Conservation (phyloP, 2,113 vertebrate genomes). For the Aphyosemion australe region DNA sequence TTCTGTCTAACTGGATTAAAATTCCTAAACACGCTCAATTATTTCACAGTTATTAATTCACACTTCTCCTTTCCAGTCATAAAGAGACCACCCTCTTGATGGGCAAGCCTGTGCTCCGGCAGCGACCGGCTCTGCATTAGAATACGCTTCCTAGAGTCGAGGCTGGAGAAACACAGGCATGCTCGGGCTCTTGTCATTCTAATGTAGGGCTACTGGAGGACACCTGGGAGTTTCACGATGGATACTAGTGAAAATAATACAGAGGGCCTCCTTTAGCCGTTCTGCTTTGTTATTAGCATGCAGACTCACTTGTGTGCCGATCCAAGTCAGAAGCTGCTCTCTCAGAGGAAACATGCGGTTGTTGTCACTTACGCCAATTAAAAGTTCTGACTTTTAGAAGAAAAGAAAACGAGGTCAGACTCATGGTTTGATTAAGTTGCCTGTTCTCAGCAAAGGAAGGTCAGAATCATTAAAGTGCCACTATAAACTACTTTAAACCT, state of each 20-base stretch:
- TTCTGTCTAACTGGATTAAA: constrained; percentile 2
- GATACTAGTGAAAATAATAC: constrained; percentile 28
- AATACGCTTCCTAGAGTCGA: constrained; percentile 8
- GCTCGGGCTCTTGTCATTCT: constrained; percentile 30
- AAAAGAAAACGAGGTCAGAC: constrained; percentile 55
- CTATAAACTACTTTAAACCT: constrained; percentile 22
- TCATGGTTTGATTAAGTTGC: constrained; percentile 32
- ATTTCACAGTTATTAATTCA: constrained; percentile 16
- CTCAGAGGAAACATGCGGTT: constrained; percentile 34
- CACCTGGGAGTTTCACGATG: constrained; percentile 19
- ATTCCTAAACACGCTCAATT: constrained; percentile 6
- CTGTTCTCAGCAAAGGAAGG: constrained; percentile 17
- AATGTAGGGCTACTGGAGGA: constrained; percentile 32
- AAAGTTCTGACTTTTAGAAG: constrained; percentile 62
- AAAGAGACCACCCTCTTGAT: constrained; percentile 25
- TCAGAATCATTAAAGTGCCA: constrained; percentile 14
- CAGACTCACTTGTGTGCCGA: constrained; percentile 45
- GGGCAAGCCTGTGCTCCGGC: background rate
- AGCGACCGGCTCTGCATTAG: constrained; percentile 15
- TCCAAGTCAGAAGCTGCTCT: constrained; percentile 29
- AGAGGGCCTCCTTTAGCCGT: constrained; percentile 6
- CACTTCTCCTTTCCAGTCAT: constrained; percentile 9
- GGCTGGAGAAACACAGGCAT: constrained; percentile 10
- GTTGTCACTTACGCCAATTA: constrained; percentile 65
- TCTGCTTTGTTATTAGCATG: constrained; percentile 52